Evolutionary conservation across 2,797 vertebrate species (phyloP), one percentile per base, ranked within the genome.

Genomic region (Paratrypauchen microcephalus): DNA sequence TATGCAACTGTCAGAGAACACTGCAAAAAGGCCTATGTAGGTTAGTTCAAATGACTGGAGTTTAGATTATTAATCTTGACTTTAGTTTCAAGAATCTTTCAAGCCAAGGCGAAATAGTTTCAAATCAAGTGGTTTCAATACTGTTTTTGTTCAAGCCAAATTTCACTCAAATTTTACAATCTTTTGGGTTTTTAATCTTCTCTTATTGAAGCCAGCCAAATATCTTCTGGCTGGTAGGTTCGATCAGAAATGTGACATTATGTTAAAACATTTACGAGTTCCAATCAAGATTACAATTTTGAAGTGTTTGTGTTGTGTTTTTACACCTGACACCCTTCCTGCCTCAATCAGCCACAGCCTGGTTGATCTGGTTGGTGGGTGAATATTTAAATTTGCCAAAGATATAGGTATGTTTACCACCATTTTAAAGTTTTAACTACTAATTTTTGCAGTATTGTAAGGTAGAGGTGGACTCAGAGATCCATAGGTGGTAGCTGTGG

Each of bases 1-100:
- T 83, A 80, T 77, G 81, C 85, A 83, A 87, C 83, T 91, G 89
- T 89, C 86, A 88, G 83, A 69, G 70, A 87, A 76, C 58, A 32
- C 58, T 32, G 58, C 58, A 60, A 60, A 60, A 57, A 60, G 30
- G 3, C 0, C 7, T 32, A 60, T 19, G 8, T 60, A 36, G 58
- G 58, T 60, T 60, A 36, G 18, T 36, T 30, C 15, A 30, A 58
- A 30, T 58, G 5, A 28, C 28, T 58, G 19, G 15, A 56, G 13
- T 56, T 13, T 24, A 56, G 54, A 57, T 28, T 28, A 18, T 28
- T 57, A 26, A 26, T 57, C 23, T 56, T 56, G 54, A 23, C 12
- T 56, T 52, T 24, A 52, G 50, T 52, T 52, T 21, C 2, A 4
- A 24, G 21, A 56, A 13, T 21, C 23, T 24, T 56, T 24, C 12